Conservation (phyloP, 2,888 invertebrate species). For the Morpho deidamia region DNA sequence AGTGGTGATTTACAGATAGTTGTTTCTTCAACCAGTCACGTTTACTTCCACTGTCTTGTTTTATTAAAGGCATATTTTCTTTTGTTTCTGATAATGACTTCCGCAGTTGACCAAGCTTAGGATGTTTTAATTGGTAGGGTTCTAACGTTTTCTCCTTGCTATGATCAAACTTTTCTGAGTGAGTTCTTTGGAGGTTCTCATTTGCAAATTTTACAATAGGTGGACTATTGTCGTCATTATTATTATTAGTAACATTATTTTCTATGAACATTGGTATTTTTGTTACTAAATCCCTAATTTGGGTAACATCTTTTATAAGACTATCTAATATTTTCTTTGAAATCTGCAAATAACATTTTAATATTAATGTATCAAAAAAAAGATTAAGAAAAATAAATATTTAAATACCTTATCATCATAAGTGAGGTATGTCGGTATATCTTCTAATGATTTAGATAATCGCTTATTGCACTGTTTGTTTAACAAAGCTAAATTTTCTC, state of each 20-base stretch:
- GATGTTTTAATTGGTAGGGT: conserved; percentile 45
- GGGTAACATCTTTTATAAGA: conserved; percentile 50
- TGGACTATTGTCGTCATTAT: conserved; percentile 37
- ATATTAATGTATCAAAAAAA: background rate
- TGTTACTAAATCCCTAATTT: conserved; percentile 41
- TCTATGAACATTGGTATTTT: conserved; percentile 42
- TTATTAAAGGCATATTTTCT: conserved; percentile 53
- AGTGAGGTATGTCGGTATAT: conserved; percentile 85
- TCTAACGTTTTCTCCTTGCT: conserved; percentile 36
- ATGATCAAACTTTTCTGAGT: conserved; percentile 49
- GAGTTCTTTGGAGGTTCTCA: conserved; percentile 45
- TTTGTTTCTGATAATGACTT: conserved; percentile 49
- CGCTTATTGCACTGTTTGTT: conserved; percentile 38
- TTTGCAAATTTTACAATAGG: conserved; percentile 45
- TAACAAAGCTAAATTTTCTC: conserved; percentile 39
- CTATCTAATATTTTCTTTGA: conserved; percentile 81
- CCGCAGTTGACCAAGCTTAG: conserved; percentile 37
- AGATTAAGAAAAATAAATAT: conserved; percentile 2
- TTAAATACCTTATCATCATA: conserved; percentile 81
- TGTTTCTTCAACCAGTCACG: conserved; percentile 71
- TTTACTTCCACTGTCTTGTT: conserved; percentile 61
- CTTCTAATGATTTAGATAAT: conserved; percentile 81
- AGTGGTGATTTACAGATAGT: conserved; percentile 80
- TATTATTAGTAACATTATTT: conserved; percentile 9
- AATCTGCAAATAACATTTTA: conserved; percentile 61